Conservation (phyloP, 2,113 vertebrate species). For the Mus spicilegus region DNA sequence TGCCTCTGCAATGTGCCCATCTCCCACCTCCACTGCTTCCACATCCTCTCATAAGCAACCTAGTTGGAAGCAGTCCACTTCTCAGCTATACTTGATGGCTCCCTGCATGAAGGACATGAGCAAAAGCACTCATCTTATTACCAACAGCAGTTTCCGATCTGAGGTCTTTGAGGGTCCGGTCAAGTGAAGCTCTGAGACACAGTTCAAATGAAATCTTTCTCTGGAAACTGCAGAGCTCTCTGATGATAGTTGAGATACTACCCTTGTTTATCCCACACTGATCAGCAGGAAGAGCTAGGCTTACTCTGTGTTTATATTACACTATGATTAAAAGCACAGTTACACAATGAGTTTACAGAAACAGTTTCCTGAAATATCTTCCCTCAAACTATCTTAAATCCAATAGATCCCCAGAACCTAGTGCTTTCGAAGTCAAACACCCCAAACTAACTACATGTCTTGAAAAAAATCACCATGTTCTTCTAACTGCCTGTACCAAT, state of each 20-base stretch:
- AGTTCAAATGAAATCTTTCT: constrained; percentile 19
- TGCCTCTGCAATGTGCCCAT: background rate
- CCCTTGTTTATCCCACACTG: constrained; percentile 12
- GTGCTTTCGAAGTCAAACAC: constrained; percentile 45
- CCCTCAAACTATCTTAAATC: constrained; percentile 38
- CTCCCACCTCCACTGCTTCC: background rate
- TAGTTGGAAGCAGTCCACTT: constrained; percentile 40
- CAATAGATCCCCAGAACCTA: background rate
- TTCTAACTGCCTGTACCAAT: constrained; percentile 45
- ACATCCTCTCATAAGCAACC: background rate
- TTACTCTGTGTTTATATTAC: background rate
- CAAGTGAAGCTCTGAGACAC: constrained; percentile 44
- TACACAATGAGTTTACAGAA: background rate
- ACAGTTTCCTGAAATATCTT: background rate
- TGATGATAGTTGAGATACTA: constrained; percentile 33
- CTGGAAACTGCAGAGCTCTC: background rate
- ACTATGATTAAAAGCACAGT: background rate
- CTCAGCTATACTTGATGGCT: background rate
- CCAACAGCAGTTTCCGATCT: constrained; percentile 22
- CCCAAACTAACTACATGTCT: background rate
- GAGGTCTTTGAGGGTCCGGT: constrained; percentile 1
- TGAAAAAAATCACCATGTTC: constrained; percentile 27
- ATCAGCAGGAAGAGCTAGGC: background rate
- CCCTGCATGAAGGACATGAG: background rate
- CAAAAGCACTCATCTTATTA: background rate